phyloP scores from a whole-genome alignment of 2,888 invertebrate genomes.

The Oxyscelio sp. region DNA sequence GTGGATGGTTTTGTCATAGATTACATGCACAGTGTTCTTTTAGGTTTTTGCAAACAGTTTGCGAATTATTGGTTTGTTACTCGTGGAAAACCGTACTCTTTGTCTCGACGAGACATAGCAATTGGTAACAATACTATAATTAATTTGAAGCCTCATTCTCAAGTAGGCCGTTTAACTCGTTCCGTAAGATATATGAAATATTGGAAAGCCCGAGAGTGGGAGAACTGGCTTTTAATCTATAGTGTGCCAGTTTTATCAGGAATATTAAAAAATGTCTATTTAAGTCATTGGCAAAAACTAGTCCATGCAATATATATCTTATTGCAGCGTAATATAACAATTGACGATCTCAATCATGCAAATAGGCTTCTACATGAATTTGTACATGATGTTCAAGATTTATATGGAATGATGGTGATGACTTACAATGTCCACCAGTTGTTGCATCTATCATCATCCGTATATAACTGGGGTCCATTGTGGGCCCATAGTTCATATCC shows the following conservation, averaged over 20 bases:
- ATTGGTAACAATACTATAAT: not conserved
- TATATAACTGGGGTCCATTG: conserved; percentile 11
- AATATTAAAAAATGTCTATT: not conserved
- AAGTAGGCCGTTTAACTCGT: not conserved
- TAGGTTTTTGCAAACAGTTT: not conserved
- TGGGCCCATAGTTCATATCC: too few relatives aligned
- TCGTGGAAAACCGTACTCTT: not conserved
- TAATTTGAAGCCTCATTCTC: not conserved
- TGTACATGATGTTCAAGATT: not conserved
- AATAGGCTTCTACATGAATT: not conserved
- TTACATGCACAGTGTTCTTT: not conserved
- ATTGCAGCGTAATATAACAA: not conserved
- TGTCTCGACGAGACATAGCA: not conserved
- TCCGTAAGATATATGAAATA: not conserved
- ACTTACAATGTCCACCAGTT: not conserved
- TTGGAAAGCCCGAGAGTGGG: not conserved
- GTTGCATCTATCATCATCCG: not conserved
- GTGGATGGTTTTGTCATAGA: not conserved
- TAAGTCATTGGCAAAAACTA: not conserved
- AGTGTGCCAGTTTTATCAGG: not conserved
- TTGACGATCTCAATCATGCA: not conserved
- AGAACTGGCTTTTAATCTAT: not conserved
- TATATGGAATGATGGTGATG: not conserved
- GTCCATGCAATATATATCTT: not conserved
- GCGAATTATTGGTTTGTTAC: not conserved